Evolutionary conservation across 2,797 vertebrate genomes (phyloP), one percentile per base, ranked within the genome.

Genomic region (Lepus townsendii): DNA sequence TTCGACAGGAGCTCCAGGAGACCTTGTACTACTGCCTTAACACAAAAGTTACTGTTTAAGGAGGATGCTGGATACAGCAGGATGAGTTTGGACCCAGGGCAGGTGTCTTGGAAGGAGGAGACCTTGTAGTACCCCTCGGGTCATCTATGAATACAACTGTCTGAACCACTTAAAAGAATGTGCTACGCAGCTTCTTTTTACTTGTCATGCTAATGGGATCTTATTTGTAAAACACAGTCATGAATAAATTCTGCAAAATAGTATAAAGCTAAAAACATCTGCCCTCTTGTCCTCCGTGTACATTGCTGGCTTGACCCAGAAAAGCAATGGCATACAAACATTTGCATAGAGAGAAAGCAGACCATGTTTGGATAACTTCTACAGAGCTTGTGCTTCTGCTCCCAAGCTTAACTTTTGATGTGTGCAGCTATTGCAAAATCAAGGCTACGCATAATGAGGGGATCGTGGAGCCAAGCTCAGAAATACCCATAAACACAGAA

Each of bases 161-260:
- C 84, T 87, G 63, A 95, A 93, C 76, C 88, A 80, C 54, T 93
- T 88, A 90, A 90, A 83, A 93, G 72, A 94, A 90, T 72, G 52
- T 38, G 57, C 32, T 54, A 20, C 69, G 91, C 60, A 19, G 20
- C 24, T 75, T 85, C 24, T 75, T 85, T 83, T 72, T 35, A 60
- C 82, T 95, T 97, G 75, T 96, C 91, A 95, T 95, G 91, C 63
- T 96, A 96, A 96, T 87, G 22, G 38, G 52, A 85, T 24, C 10
- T 80, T 92, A 66, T 72, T 94, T 94, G 17, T 62, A 79, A 93
- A 82, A 93, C 93, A 94, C 3, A 27, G 24, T 35, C 76, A 76
- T 94, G 73, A 95, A 97, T 85, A 91, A 88, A 95, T 54, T 94
- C 77, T 83, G 50, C 17, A 83, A 93, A 94, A 72, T 72, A 69